Base-by-base conservation (phyloP, 1,140 invertebrate species). In the Zophobas morio region DNA sequence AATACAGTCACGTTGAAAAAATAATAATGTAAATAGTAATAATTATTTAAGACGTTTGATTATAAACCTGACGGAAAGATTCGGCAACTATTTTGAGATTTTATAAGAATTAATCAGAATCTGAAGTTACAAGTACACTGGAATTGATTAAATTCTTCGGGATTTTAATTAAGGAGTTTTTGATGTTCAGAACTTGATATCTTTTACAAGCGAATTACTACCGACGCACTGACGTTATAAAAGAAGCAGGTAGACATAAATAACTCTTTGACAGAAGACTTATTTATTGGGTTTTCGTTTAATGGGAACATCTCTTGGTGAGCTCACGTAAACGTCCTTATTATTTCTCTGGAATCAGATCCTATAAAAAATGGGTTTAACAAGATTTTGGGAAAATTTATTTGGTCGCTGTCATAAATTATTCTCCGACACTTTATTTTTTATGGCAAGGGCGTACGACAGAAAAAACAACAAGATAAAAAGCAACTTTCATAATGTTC, bases 351-450 rank as follows among this genome's bases (percentile, higher is more conserved):
- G 60, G 60, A 66, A 39, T 6, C 1, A 39, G 20, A 66, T 66
- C 60, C 39, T 42, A 66, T 66, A 66, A 66, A 66, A 40, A 36
- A 66, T 66, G 60, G 60, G 60, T 66, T 66, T 39, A 63, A 63
- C 57, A 63, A 63, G 57, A 63, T 63, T 63, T 63, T 39, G 37
- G 33, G 39, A 0, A 46, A 66, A 66, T 66, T 66, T 66, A 66
- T 66, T 33, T 66, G 60, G 8, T 66, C 60, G 6, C 39, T 39
- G 49, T 42, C 42, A 66, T 66, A 39, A 66, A 66, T 66, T 66
- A 66, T 66, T 66, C 60, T 42, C 37, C 2, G 6, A 66, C 6
- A 8, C 60, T 42, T 66, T 66, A 66, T 42, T 66, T 66, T 66
- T 66, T 66, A 66, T 66, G 42, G 39, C 2, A 66, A 66, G 20